Conservation (phyloP, 2,888 invertebrate genomes). For the Diogma glabrata region DNA sequence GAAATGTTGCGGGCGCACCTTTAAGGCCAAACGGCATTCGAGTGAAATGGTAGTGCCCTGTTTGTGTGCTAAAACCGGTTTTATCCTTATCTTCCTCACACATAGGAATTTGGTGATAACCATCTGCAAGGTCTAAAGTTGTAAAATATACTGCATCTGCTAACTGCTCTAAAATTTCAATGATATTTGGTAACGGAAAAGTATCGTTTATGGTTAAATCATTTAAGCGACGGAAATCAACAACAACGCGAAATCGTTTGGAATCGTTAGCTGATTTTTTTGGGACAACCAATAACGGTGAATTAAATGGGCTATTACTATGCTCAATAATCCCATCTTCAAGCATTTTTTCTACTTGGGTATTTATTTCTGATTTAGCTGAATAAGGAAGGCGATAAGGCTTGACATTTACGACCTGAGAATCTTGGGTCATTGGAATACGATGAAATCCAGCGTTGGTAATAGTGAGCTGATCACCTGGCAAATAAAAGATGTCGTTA, state of each 20-base stretch:
- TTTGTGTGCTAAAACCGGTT: too few species aligned
- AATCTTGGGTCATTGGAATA: too few species aligned
- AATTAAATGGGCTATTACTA: background rate
- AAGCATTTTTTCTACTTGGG: background rate
- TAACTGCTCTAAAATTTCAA: constrained; percentile 13
- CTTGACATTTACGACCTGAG: too few species aligned
- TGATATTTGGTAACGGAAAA: constrained; percentile 17
- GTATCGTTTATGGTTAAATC: background rate
- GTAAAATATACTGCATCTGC: constrained; percentile 15
- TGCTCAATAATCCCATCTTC: background rate
- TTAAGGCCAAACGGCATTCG: background rate
- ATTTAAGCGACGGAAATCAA: background rate
- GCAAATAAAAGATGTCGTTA: too few species aligned
- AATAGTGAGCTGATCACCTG: too few species aligned
- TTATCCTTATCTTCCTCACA: constrained; percentile 10
- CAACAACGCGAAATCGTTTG: background rate
- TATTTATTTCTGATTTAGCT: background rate
- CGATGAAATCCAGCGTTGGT: too few species aligned
- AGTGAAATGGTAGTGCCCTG: too few species aligned
- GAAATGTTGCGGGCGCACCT: too few species aligned
- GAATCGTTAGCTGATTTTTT: background rate
- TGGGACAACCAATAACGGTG: background rate
- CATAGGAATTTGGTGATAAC: constrained; percentile 15
- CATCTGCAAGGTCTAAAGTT: constrained; percentile 14
- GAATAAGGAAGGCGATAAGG: too few species aligned